Percentiles rank a stretch among this genome's conserved stretches.
Evolutionary conservation across 2,797 vertebrate genomes (phyloP).

Genomic region (Danio kyathit): DNA sequence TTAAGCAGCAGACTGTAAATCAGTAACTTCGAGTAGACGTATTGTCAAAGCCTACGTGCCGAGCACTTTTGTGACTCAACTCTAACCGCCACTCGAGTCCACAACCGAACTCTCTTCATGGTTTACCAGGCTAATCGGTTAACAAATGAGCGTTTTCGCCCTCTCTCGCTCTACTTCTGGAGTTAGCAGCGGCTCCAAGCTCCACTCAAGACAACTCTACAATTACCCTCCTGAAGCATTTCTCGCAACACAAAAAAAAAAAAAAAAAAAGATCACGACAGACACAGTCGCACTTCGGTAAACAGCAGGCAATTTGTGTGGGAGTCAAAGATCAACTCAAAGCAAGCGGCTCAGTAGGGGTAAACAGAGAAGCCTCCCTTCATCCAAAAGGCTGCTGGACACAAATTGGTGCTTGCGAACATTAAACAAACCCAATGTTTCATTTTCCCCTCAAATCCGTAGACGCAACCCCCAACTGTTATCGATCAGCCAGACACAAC

Average conservation of each 20-base stretch:
- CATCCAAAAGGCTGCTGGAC: slow-evolving; percentile 35
- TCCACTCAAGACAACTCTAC: slow-evolving; percentile 39
- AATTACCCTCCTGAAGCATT: slow-evolving; percentile 42
- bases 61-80: slow-evolving; percentile 37
- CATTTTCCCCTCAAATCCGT: slow-evolving; percentile 34
- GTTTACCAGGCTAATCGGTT: slow-evolving; percentile 53
- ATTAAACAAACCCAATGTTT: slow-evolving; percentile 34
- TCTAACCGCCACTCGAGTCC: slow-evolving; percentile 33
- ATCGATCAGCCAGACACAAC: slow-evolving; percentile 30
- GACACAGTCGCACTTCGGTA: slow-evolving; percentile 41
- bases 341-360: slow-evolving; percentile 1
- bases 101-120: slow-evolving; percentile 32
- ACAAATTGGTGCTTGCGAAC: slow-evolving; percentile 38
- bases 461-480: slow-evolving; percentile 24
- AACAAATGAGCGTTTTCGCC: slow-evolving; percentile 49
- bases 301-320: slow-evolving; percentile 51
- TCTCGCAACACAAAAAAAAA: not conserved
- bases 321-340: slow-evolving; percentile 53
- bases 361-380: slow-evolving; percentile 19
- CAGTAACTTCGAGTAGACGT: slow-evolving; percentile 35
- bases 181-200: slow-evolving; percentile 13
- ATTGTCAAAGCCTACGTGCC: slow-evolving; percentile 41
- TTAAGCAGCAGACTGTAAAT: slow-evolving; percentile 50
- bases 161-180: not conserved
- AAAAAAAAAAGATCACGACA: slow-evolving; percentile 33